phyloP scores from a whole-genome alignment of 2,888 invertebrate species.

The Polydrusus tereticollis region DNA sequence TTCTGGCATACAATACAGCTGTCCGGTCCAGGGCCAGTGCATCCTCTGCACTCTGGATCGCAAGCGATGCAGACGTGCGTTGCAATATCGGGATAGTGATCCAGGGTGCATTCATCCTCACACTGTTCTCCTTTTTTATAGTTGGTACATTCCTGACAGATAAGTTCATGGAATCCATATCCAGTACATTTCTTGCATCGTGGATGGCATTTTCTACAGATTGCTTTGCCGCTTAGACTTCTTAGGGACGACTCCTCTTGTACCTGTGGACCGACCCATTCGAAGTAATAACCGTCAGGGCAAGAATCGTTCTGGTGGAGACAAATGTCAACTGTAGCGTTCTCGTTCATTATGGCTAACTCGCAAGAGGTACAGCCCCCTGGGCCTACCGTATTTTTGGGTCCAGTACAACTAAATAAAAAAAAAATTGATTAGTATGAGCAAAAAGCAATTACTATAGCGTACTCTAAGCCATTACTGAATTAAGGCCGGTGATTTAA shows the following conservation, averaged over 20 bases:
- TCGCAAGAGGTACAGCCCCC: slow-evolving; percentile 93
- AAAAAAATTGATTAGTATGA: background rate
- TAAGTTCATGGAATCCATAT: slow-evolving; percentile 87
- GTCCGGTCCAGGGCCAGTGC: slow-evolving; percentile 80
- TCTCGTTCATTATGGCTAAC: slow-evolving; percentile 86
- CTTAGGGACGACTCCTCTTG: slow-evolving; percentile 77
- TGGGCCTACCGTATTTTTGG: slow-evolving; percentile 83
- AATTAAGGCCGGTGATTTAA: too few relatives aligned
- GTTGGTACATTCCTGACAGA: slow-evolving; percentile 89
- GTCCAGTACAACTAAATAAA: slow-evolving; percentile 80
- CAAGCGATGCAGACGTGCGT: slow-evolving; percentile 82
- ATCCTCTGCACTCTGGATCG: slow-evolving; percentile 87
- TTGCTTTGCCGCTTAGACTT: slow-evolving; percentile 84
- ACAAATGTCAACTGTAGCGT: slow-evolving; percentile 81
- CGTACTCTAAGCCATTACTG: too few relatives aligned
- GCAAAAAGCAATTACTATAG: too few relatives aligned
- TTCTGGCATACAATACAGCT: slow-evolving; percentile 85
- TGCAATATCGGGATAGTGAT: slow-evolving; percentile 84
- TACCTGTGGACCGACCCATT: slow-evolving; percentile 81
- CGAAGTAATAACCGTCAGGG: slow-evolving; percentile 84
- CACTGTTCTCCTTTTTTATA: slow-evolving; percentile 91
- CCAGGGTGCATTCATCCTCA: slow-evolving; percentile 88
- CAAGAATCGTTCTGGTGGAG: slow-evolving; percentile 85
- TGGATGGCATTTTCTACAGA: slow-evolving; percentile 92
- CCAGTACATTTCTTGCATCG: slow-evolving; percentile 89